These are phyloP conservation scores for Phorcus lineatus DNA, from an alignment of 2,888 invertebrate genomes.

Conservation along the genomic window DNA sequence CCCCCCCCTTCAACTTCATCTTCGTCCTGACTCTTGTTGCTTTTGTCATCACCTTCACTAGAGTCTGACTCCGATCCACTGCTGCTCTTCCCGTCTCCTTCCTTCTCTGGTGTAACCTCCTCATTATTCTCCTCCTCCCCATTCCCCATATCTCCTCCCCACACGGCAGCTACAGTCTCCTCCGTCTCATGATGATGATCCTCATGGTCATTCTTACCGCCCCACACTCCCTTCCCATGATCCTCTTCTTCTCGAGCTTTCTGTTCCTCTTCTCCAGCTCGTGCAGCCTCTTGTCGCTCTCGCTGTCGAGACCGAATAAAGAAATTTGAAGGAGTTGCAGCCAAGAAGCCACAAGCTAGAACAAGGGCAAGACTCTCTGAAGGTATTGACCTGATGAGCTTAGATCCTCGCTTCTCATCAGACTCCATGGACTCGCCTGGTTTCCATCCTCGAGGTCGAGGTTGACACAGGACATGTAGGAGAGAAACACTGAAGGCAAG, in stretches of 20 bases:
- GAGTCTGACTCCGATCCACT: not conserved
- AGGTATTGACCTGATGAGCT: slow-evolving; percentile 41
- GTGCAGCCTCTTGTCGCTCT: not conserved
- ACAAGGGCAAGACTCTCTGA: slow-evolving; percentile 71
- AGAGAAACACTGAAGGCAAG: slow-evolving; percentile 76
- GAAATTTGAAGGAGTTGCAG: slow-evolving; percentile 70
- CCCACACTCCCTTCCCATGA: not conserved
- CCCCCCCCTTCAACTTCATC: slow-evolving; percentile 2
- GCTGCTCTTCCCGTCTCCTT: not conserved
- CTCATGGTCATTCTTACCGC: slow-evolving; percentile 13
- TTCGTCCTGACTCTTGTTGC: slow-evolving; percentile 21
- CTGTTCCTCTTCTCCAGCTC: slow-evolving; percentile 21
- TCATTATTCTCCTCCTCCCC: slow-evolving; percentile 5
- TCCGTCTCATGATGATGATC: slow-evolving; percentile 38
- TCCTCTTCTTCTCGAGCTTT: not conserved
- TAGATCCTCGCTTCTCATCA: slow-evolving; percentile 21
- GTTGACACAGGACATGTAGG: slow-evolving; percentile 77
- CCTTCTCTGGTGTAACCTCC: not conserved
- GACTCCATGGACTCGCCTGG: slow-evolving; percentile 47
- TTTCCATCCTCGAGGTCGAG: slow-evolving; percentile 68
- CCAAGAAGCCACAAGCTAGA: slow-evolving; percentile 76
- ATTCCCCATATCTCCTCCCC: not conserved
- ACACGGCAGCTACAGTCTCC: slow-evolving; percentile 36
- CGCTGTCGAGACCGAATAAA: slow-evolving; percentile 46
- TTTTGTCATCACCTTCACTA: slow-evolving; percentile 20